Evolutionary conservation across 2,888 invertebrate species (phyloP).

Genomic region (Craniophora ligustri): DNA sequence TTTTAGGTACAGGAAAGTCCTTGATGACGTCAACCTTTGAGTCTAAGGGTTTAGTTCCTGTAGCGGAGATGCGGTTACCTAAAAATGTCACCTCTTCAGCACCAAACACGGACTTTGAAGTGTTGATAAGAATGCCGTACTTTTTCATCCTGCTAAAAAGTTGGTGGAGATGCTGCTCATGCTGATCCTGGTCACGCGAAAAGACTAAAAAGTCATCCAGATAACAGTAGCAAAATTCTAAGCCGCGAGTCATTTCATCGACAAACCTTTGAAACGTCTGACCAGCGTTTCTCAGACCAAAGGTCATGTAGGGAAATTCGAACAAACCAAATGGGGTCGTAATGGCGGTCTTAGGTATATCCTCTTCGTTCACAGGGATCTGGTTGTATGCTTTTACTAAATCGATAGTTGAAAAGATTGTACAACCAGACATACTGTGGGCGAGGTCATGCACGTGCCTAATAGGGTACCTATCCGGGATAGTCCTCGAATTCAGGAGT

Average conservation of each 20-base stretch:
- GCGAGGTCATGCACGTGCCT: slow-evolving; percentile 1
- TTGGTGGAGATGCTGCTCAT: neutral
- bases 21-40: neutral
- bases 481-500: neutral
- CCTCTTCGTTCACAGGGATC: neutral
- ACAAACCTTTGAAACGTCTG: too few species aligned
- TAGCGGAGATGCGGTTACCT: neutral
- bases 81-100: slow-evolving; percentile 1
- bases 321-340: neutral
- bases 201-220: neutral
- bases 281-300: neutral
- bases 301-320: slow-evolving; percentile 1
- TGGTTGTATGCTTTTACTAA: too few species aligned
- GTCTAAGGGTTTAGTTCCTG: neutral
- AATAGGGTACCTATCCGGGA: slow-evolving; percentile 6
- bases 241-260: neutral
- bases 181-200: neutral
- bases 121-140: slow-evolving; percentile 1
- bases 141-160: neutral
- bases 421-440: neutral
- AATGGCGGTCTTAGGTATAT: neutral
- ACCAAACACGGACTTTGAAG: slow-evolving; percentile 1
- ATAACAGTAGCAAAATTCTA: slow-evolving; percentile 1
- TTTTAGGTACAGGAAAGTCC: slow-evolving; percentile 30
- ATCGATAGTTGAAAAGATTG: neutral